A percentile compares a stretch with the other conserved stretches of the same genome.
These are phyloP conservation scores for Pterocles gutturalis DNA, from an alignment of 2,113 vertebrate genomes.

Conservation along the genomic window DNA sequence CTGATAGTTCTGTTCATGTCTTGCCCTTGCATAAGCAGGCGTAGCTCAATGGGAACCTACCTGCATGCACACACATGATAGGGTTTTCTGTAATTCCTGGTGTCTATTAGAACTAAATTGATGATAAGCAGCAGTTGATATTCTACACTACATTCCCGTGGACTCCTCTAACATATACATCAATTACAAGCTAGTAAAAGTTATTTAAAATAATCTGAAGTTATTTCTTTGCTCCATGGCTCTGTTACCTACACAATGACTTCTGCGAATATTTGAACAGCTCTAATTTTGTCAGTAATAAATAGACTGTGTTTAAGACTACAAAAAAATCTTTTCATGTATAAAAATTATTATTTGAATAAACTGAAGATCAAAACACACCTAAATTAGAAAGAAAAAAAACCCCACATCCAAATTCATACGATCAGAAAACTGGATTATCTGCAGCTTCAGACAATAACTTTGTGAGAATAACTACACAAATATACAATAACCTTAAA, in stretches of 20 bases:
- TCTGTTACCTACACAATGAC: background rate
- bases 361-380: background rate
- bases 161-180: background rate
- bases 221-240: background rate
- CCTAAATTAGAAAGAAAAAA: background rate
- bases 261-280: background rate
- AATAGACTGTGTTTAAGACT: background rate
- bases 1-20: background rate
- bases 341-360: background rate
- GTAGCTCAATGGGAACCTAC: background rate
- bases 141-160: background rate
- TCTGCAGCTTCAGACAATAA: background rate
- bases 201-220: background rate
- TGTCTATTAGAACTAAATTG: background rate
- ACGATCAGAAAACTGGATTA: background rate
- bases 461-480: background rate
- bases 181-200: background rate
- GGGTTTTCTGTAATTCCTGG: background rate
- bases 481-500: background rate
- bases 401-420: background rate
- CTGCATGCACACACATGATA: background rate
- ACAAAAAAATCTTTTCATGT: background rate
- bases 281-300: background rate
- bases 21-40: background rate
- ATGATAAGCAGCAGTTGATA: fast-evolving